Conservation (phyloP, 2,888 invertebrate species). For the Strigamia maritima region DNA sequence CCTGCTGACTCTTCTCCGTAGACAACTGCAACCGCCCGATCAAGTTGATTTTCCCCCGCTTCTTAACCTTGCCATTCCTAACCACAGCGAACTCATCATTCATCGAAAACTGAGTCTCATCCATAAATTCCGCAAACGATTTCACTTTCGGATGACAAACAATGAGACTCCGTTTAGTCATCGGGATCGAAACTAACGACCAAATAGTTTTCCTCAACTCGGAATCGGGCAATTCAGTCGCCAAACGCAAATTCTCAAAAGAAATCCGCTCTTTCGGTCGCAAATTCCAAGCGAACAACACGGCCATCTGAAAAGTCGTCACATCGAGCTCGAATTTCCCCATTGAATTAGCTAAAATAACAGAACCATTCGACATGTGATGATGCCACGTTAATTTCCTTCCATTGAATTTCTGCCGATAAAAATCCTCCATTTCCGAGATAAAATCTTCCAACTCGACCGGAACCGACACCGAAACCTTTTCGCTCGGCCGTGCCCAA, state of each 20-base stretch:
- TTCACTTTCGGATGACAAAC: conserved; percentile 74
- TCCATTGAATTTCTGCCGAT: conserved; percentile 94
- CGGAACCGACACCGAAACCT: conserved; percentile 92
- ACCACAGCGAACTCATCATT: conserved; percentile 91
- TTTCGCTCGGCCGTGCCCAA: conserved; percentile 93
- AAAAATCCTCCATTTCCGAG: conserved; percentile 98
- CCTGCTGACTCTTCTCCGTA: conserved; percentile 40
- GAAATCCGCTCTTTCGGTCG: conserved; percentile 85
- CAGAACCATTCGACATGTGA: conserved; percentile 99
- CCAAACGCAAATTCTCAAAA: conserved; percentile 93
- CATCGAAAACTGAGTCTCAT: no score
- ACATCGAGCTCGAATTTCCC: conserved; percentile 97
- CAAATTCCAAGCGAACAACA: conserved; percentile 99
- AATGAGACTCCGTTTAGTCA: conserved; percentile 90
- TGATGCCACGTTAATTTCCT: conserved; percentile 98
- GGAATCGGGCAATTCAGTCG: conserved; percentile 93
- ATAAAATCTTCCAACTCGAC: conserved; percentile 98
- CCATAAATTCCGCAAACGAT: conserved; percentile 89
- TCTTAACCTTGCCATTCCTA: conserved; percentile 94
- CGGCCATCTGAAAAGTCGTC: conserved; percentile 99
- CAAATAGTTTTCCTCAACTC: conserved; percentile 91
- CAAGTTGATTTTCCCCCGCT: conserved; percentile 91
- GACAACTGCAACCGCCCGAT: conserved; percentile 84
- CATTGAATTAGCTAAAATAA: conserved; percentile 86
- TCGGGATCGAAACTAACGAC: conserved; percentile 92